These are phyloP conservation scores for Bombus picipes DNA, from an alignment of 1,140 invertebrate species.

Conservation along the genomic window DNA sequence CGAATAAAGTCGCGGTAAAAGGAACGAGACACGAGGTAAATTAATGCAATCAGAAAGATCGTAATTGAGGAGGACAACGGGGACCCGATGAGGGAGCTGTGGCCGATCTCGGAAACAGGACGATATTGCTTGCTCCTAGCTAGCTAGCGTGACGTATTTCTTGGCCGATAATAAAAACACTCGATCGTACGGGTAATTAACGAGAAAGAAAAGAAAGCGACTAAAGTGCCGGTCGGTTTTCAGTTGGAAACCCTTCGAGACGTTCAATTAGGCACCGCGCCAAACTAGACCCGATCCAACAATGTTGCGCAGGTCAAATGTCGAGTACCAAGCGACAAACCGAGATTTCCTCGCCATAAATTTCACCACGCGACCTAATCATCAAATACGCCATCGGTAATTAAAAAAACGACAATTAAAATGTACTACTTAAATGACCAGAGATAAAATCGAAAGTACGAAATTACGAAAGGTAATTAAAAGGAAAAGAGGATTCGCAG, in stretches of 20 bases:
- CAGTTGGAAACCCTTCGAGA: slow-evolving; percentile 59
- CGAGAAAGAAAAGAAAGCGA: slow-evolving; percentile 39
- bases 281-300: slow-evolving; percentile 54
- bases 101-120: background rate
- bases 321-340: slow-evolving; percentile 58
- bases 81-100: background rate
- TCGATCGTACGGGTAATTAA: slow-evolving; percentile 58
- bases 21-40: background rate
- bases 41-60: slow-evolving; percentile 23
- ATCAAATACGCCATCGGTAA: slow-evolving; percentile 27
- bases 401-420: slow-evolving; percentile 27
- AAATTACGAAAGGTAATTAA: background rate
- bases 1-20: background rate
- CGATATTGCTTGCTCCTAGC: background rate
- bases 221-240: slow-evolving; percentile 45
- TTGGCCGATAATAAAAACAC: slow-evolving; percentile 48
- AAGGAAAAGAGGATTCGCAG: background rate
- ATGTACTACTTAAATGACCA: background rate
- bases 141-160: slow-evolving; percentile 15
- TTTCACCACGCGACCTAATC: background rate
- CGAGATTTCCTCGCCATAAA: slow-evolving; percentile 59
- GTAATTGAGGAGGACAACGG: slow-evolving; percentile 29
- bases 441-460: background rate
- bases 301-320: slow-evolving; percentile 59
- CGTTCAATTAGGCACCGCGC: slow-evolving; percentile 68